A percentile compares a stretch with the other conserved stretches of the same genome.
phyloP scores from a whole-genome alignment of 2,113 vertebrate species.

The Xerus inauris region DNA sequence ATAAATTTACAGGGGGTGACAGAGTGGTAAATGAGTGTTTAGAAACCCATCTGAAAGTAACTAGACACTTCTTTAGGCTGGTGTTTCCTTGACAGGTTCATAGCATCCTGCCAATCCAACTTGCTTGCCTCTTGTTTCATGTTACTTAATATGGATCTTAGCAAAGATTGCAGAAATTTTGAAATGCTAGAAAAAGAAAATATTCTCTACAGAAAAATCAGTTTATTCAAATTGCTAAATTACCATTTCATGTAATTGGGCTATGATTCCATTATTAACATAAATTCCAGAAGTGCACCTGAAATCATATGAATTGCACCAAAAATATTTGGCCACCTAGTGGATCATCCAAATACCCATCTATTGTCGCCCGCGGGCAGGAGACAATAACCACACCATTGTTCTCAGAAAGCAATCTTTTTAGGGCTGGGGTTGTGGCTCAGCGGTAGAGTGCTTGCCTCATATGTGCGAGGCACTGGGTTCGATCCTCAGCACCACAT shows the following conservation, averaged over 20 bases:
- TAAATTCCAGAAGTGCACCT: background rate
- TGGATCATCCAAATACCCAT: background rate
- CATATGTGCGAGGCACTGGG: too few species aligned
- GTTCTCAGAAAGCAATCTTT: too few species aligned
- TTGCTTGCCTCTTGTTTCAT: background rate
- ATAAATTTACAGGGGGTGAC: background rate
- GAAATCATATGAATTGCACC: background rate
- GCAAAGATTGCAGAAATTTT: slow-evolving; percentile 45
- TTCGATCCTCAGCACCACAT: too few species aligned
- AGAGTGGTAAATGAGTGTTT: background rate
- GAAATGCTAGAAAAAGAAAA: slow-evolving; percentile 5
- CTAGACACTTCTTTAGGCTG: background rate
- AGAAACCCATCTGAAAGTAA: background rate
- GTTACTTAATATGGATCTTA: background rate
- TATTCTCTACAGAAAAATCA: background rate
- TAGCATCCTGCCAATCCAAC: background rate
- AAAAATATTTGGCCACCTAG: background rate
- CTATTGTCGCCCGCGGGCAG: too few species aligned
- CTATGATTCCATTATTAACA: background rate
- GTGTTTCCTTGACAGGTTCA: background rate
- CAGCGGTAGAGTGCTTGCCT: too few species aligned
- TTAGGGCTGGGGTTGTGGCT: too few species aligned
- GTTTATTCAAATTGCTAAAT: slow-evolving; percentile 6
- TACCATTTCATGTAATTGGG: background rate
- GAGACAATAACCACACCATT: too few species aligned